These are phyloP conservation scores for Diachasmimorpha longicaudata DNA, from an alignment of 1,140 invertebrate species.

Conservation along the genomic window DNA sequence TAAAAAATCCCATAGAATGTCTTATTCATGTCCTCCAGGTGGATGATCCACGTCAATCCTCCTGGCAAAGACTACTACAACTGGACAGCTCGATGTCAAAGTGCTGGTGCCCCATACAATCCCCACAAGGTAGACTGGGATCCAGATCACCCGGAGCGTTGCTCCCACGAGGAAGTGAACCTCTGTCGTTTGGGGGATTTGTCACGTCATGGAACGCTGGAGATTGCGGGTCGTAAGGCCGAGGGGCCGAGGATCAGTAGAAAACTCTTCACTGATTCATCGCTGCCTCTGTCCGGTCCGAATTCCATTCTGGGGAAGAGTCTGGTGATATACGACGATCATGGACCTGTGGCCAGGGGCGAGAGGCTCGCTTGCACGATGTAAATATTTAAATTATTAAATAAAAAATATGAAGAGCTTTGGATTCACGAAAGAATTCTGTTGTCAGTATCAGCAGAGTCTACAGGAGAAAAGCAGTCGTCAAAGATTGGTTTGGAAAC, in stretches of 20 bases:
- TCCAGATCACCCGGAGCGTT: conserved; percentile 57
- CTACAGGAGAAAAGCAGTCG: conserved; percentile 82
- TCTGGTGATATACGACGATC: conserved; percentile 87
- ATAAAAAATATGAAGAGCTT: not conserved
- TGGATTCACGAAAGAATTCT: not conserved
- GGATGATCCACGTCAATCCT: conserved; percentile 68
- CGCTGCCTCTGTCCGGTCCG: conserved; percentile 79
- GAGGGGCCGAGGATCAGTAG: conserved; percentile 72
- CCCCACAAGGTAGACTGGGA: conserved; percentile 74
- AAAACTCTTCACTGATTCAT: conserved; percentile 78
- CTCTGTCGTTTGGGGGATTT: conserved; percentile 74
- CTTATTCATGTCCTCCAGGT: conserved; percentile 48
- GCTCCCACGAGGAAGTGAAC: conserved; percentile 63
- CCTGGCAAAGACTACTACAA: conserved; percentile 89
- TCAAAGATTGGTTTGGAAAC: conserved; percentile 86
- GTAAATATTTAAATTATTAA: conserved; percentile 54
- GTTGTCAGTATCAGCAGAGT: conserved; percentile 72
- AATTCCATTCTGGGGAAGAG: conserved; percentile 81
- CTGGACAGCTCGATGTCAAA: conserved; percentile 84
- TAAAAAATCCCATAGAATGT: not conserved
- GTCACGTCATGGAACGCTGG: conserved; percentile 74
- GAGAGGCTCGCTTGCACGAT: conserved; percentile 86
- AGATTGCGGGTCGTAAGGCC: conserved; percentile 75
- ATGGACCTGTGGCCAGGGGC: conserved; percentile 83
- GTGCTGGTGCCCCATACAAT: conserved; percentile 80